Conservation (phyloP, 1,140 invertebrate genomes). For the Mesaphorura yosii region DNA sequence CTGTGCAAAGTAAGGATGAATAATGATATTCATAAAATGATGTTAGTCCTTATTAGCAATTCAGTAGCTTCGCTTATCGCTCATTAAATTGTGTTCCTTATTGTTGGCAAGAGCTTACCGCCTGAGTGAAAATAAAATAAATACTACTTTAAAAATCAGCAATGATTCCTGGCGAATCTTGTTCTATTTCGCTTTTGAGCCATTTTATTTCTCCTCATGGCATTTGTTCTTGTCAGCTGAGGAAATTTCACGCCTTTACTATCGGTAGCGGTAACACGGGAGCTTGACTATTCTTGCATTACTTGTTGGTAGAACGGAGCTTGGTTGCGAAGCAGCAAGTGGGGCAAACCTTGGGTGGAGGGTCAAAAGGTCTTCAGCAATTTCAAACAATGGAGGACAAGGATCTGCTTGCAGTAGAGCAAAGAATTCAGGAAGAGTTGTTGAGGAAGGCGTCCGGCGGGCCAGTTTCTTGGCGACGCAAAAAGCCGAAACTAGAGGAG, state of each 20-base stretch:
- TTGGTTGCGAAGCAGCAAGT: background rate
- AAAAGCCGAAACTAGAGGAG: background rate
- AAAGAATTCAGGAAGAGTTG: background rate
- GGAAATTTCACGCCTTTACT: background rate
- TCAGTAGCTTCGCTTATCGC: background rate
- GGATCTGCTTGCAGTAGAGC: background rate
- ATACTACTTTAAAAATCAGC: background rate
- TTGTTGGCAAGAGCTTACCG: background rate
- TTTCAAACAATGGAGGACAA: background rate
- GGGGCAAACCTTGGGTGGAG: no score
- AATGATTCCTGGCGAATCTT: background rate
- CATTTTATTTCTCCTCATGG: background rate
- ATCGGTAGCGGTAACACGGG: no score
- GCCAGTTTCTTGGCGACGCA: background rate
- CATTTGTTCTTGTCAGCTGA: background rate
- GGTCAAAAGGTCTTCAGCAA: no score
- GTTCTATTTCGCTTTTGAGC: background rate
- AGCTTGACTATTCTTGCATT: no score
- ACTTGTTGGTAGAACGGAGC: background rate
- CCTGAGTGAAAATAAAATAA: no score
- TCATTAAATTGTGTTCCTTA: background rate
- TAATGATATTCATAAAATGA: background rate
- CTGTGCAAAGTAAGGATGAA: constrained; percentile 94
- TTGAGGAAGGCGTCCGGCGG: background rate
- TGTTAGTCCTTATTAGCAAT: background rate